Evolutionary conservation across 2,888 invertebrate species (phyloP), one percentile per base, ranked within the genome.

Genomic region (Drosophila kuntzei): DNA sequence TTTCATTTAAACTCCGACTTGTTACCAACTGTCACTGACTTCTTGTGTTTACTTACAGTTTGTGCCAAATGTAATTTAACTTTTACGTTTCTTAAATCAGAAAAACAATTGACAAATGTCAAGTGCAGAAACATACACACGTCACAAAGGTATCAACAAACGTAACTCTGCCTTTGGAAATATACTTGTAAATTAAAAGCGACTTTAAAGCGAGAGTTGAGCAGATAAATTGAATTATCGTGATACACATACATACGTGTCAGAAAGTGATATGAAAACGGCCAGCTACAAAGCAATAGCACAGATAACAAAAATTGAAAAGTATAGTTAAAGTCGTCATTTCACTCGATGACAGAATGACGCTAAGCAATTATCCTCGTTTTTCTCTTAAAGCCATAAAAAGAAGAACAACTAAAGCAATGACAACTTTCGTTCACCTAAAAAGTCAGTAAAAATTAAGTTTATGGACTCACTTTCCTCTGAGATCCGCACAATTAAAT

Each of bases 51-150:
- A 36, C 46, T 55, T 62, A 46, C 47, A 29, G 51, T 14, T 39
- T 63, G 25, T 50, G 34, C 41, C 20, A 34, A 75, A 59, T 71
- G 61, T 59, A 71, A 62, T 71, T 76, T 63, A 67, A 76, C 49
- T 71, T 76, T 63, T 58, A 44, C 54, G 44, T 55, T 41, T 7
- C 37, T 43, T 29, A 43, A 43, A 58, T 49, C 67, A 25, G 29
- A 37, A 51, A 44, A 59, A 61, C 65, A 70, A 51, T 62, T 62
- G 54, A 34, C 49, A 71, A 63, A 53, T 76, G 63, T 67, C 76
- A 76, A 50, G 63, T 43, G 49, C 66, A 71, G 55, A 47, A 29
- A 14, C 27, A 44, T 51, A 22, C 20, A 49, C 50, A 51, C 6
- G 32, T 18, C 32, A 58, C 29, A 51, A 18, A 46, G 25, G 7